A percentile compares a stretch with the other conserved stretches of the same genome.
phyloP scores from a whole-genome alignment of 2,797 vertebrate genomes.

The Tenualosa thibaudeaui region DNA sequence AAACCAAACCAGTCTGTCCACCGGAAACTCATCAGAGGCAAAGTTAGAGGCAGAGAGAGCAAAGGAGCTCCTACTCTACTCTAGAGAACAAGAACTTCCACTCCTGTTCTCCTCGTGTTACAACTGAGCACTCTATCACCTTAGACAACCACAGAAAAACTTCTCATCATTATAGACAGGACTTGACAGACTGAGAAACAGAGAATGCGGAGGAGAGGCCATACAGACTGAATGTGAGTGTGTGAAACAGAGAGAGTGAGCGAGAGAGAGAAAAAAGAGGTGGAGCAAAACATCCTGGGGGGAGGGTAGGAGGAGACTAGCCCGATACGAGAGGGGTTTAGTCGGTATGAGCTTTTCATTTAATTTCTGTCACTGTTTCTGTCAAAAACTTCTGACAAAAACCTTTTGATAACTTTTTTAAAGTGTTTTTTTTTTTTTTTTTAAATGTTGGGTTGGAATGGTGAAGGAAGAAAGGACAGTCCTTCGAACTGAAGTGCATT shows the following conservation, averaged over 20 bases:
- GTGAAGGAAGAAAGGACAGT: background rate
- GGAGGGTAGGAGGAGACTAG: conserved; percentile 31
- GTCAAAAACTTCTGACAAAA: background rate
- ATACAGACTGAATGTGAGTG: conserved; percentile 29
- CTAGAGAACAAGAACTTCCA: conserved; percentile 4
- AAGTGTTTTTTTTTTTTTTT: background rate
- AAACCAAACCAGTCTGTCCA: conserved; percentile 73
- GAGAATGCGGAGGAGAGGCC: conserved; percentile 29
- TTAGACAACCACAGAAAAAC: background rate
- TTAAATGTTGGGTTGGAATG: background rate
- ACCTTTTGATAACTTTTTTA: background rate
- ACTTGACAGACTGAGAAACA: conserved; percentile 41
- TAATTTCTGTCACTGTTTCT: background rate
- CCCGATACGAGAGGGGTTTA: conserved; percentile 11
- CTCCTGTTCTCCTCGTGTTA: background rate
- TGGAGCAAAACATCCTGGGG: background rate
- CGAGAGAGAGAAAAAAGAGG: conserved; percentile 7
- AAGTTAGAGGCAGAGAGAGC: conserved; percentile 42
- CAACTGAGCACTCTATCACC: background rate
- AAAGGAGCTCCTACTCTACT: conserved; percentile 12
- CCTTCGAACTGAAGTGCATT: background rate
- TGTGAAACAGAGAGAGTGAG: background rate
- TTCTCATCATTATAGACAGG: conserved; percentile 24
- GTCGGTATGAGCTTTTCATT: conserved; percentile 1
- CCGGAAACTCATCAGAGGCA: conserved; percentile 75